Percentiles rank a stretch among this genome's conserved stretches.
phyloP scores from a whole-genome alignment of 2,113 vertebrate species.

The Petroica traversi region DNA sequence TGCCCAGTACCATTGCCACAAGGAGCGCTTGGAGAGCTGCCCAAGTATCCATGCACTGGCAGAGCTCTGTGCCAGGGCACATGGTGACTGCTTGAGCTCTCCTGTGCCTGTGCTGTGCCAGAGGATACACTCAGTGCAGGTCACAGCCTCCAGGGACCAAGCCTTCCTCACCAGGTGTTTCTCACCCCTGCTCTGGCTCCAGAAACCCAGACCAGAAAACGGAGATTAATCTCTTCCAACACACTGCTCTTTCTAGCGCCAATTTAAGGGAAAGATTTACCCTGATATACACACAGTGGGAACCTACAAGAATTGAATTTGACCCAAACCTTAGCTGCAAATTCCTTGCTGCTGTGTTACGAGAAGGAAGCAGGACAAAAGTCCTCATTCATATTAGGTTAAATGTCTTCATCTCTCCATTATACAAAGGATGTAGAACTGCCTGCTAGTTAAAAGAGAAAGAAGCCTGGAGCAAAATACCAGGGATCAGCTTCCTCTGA shows the following conservation, averaged over 20 bases:
- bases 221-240: background rate
- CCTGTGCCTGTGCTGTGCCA: background rate
- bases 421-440: background rate
- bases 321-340: background rate
- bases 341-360: background rate
- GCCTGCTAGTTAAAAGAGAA: background rate
- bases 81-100: rapidly evolving
- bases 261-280: background rate
- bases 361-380: background rate
- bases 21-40: background rate
- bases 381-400: background rate
- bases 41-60: rapidly evolving
- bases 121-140: background rate
- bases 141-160: background rate
- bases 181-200: background rate
- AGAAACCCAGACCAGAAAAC: background rate
- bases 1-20: background rate
- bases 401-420: background rate
- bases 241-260: background rate
- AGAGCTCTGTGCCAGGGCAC: background rate
- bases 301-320: background rate
- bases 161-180: rapidly evolving
- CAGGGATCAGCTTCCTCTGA: background rate
- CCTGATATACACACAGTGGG: background rate
- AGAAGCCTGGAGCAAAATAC: background rate